Conservation (phyloP, 1,140 invertebrate species). For the Sipha flava region DNA sequence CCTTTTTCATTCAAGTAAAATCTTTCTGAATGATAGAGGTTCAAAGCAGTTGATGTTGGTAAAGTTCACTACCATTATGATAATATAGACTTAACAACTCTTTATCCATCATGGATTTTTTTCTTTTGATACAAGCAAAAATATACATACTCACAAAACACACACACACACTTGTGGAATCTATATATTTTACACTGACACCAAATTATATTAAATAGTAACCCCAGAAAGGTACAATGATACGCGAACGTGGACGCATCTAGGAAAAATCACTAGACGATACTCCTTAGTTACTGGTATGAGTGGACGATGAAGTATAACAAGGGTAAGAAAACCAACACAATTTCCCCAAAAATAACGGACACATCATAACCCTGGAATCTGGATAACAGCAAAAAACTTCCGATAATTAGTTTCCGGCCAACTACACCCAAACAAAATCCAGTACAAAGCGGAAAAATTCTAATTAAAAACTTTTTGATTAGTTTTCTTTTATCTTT, state of each 20-base stretch:
- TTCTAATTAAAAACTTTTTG: slow-evolving; percentile 33
- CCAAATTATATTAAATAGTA: no score
- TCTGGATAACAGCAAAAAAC: neutral
- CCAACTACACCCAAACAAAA: slow-evolving; percentile 8
- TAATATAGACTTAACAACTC: no score
- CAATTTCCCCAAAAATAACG: neutral
- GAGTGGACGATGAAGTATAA: neutral
- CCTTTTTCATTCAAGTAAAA: neutral
- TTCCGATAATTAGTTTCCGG: slow-evolving; percentile 31
- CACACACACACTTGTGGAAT: no score
- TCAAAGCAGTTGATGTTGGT: neutral
- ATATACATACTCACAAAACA: no score
- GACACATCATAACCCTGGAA: neutral
- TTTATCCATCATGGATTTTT: no score
- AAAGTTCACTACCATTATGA: neutral
- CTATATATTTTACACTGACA: no score
- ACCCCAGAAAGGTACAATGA: no score
- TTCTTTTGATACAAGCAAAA: no score
- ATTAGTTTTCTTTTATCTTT: slow-evolving; percentile 32
- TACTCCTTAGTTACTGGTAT: neutral
- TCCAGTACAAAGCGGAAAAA: slow-evolving; percentile 29
- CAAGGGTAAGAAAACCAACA: neutral
- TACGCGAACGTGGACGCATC: no score
- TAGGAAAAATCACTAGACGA: no score
- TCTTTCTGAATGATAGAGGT: neutral